A percentile compares a stretch with the other conserved stretches of the same genome.
Evolutionary conservation across 2,797 vertebrate species (phyloP).

Genomic region (Ctenopoma kingsleyae): DNA sequence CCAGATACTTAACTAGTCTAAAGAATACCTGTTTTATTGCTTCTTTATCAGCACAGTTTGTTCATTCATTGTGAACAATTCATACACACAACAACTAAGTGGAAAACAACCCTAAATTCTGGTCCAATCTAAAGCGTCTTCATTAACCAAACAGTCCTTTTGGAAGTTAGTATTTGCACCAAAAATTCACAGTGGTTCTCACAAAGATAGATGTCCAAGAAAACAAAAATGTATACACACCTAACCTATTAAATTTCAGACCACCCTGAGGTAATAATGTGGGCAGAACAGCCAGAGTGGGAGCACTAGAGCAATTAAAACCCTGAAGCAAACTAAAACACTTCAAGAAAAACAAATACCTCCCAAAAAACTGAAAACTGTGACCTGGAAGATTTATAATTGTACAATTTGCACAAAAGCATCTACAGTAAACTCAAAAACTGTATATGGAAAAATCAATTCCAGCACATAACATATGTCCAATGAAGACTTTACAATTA

Average conservation of each 20-base stretch:
- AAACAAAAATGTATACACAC: background rate
- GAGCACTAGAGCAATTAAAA: conserved; percentile 12
- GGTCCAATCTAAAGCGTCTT: no score
- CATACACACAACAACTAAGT: no score
- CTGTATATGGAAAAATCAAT: no score
- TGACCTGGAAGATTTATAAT: no score
- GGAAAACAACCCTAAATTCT: no score
- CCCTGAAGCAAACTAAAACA: conserved; percentile 10
- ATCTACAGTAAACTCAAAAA: no score
- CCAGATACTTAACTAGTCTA: no score
- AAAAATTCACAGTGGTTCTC: background rate
- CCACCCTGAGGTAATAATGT: conserved; percentile 14
- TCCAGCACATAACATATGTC: conserved; percentile 1
- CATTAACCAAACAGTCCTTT: background rate
- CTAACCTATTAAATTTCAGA: conserved; percentile 12
- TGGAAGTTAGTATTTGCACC: background rate
- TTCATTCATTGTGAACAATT: no score
- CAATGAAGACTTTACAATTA: conserved; percentile 9
- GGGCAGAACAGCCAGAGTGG: background rate
- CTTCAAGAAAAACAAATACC: conserved; percentile 12
- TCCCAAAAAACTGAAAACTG: background rate
- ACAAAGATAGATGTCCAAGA: background rate
- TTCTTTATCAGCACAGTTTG: no score
- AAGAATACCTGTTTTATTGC: no score
- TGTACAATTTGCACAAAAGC: no score